Evolutionary conservation across 2,113 vertebrate species (phyloP).

Genomic region (Cervus canadensis): DNA sequence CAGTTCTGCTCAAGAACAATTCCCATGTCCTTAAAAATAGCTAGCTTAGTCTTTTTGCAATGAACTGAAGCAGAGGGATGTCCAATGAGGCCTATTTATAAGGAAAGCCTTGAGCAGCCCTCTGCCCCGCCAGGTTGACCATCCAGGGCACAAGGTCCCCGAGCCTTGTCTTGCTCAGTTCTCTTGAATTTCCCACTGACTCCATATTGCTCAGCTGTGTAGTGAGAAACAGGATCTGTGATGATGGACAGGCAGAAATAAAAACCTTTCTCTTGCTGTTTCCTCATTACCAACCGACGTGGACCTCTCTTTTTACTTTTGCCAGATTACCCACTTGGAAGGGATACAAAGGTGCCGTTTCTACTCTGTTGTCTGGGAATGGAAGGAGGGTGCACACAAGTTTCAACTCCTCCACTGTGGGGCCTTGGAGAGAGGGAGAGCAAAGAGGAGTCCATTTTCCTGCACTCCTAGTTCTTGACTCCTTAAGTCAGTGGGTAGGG

Average conservation of each 20-base stretch:
- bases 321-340: neutral
- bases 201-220: neutral
- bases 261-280: neutral
- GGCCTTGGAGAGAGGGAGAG: neutral
- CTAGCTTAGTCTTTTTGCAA: neutral
- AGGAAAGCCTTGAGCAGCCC: neutral
- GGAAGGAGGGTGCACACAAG: neutral
- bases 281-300: neutral
- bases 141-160: neutral
- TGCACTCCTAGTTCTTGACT: neutral
- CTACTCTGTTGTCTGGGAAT: neutral
- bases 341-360: neutral
- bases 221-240: constrained; percentile 14
- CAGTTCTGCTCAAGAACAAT: neutral
- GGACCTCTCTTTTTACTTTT: neutral
- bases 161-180: neutral
- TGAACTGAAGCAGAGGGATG: neutral
- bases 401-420: neutral
- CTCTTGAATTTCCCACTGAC: neutral
- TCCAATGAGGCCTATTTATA: neutral
- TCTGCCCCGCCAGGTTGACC: neutral
- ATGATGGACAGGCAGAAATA: constrained; percentile 55
- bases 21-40: neutral
- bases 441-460: neutral
- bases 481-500: neutral